Evolutionary conservation across 2,888 invertebrate species (phyloP), one percentile per base, ranked within the genome.

Genomic region (Pogonocherus hispidulus): DNA sequence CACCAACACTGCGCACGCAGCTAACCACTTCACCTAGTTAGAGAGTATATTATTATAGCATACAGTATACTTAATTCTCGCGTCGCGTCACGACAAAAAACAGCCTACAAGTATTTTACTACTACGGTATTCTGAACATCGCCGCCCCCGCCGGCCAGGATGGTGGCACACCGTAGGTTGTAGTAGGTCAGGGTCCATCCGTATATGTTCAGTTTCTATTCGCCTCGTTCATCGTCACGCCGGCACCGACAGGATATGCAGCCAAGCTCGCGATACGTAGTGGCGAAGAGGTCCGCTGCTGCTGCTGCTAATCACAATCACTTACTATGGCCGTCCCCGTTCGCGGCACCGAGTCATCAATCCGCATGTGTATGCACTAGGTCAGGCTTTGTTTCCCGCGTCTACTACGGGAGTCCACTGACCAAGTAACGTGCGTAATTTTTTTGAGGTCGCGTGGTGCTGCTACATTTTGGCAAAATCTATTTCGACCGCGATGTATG

Each of bases 111-210:
- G 23, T 27, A 22, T 23, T 27, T 63, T 54, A 41, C 41, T 37
- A 41, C 51, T 41, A 41, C 62, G 22, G 51, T 19, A 19, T 37
- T 22, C 18, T 22, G 41, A 32, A 65, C 37, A 8, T 11, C 76
- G 76, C 79, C 78, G 77, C 78, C 79, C 75, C 76, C 78, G 76
- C 74, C 74, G 74, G 77, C 76, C 20, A 44, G 14, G 76, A 49
- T 59, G 66, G 63, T 60, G 67, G 72, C 70, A 67, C 70, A 68
- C 70, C 51, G 74, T 57, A 72, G 74, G 76, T 80, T 81, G 75
- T 71, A 78, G 76, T 79, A 79, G 79, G 79, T 79, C 80, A 79
- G 77, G 79, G 78, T 76, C 77, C 71, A 74, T 75, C 9, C 14
- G n/a, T 16, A n/a, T 41, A 14, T 14, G 74, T 71, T 72, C 62